Percentiles rank a stretch among this genome's conserved stretches.
Conservation (phyloP, 2,888 invertebrate genomes). For the Girardia tigrina region DNA sequence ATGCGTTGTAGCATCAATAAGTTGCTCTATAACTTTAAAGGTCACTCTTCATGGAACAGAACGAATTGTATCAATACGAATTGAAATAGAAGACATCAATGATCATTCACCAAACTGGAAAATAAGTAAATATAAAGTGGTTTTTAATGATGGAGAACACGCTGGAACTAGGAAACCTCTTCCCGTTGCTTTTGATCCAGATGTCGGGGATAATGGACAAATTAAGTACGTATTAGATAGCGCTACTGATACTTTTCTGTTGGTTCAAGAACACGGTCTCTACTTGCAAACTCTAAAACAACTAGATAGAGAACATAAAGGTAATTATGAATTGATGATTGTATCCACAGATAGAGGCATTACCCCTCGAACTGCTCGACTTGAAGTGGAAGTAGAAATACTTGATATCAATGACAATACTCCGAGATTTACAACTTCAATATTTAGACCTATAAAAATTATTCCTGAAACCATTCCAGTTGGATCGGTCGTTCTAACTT, state of each 20-base stretch:
- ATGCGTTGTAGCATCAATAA: neutral
- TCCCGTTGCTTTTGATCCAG: constrained; percentile 24
- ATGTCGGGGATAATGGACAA: constrained; percentile 15
- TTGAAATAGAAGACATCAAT: constrained; percentile 29
- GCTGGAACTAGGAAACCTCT: neutral
- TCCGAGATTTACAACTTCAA: constrained; percentile 8
- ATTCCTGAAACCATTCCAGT: constrained; percentile 26
- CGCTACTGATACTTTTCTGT: neutral
- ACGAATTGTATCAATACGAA: neutral
- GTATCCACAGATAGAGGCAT: neutral
- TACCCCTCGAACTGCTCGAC: neutral
- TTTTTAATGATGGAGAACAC: constrained; percentile 24
- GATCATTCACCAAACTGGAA: constrained; percentile 28
- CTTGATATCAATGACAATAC: constrained; percentile 28
- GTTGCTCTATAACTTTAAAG: neutral
- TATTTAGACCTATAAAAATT: neutral
- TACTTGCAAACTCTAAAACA: constrained; percentile 19
- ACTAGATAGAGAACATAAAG: constrained; percentile 16
- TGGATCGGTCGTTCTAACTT: neutral
- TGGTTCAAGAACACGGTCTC: constrained; percentile 24
- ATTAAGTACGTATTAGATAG: neutral
- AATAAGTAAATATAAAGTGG: neutral
- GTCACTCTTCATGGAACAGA: neutral
- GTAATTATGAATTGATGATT: neutral
- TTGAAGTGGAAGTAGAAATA: constrained; percentile 3